Base-by-base conservation (phyloP, 2,113 vertebrate species). In the Maylandia zebra region DNA sequence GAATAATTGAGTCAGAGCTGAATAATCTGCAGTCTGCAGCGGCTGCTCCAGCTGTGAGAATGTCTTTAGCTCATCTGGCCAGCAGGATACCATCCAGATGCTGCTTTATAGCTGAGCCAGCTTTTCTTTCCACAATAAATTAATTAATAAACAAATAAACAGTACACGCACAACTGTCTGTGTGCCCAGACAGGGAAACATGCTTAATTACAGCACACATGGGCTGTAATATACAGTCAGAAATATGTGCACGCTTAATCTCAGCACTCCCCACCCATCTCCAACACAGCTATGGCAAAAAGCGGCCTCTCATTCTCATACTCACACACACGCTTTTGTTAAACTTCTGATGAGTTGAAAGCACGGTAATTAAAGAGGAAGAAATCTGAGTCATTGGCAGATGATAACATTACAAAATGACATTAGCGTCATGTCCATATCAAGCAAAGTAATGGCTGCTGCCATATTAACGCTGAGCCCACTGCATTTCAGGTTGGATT, bases 1-100 rank as follows among this genome's bases (percentile, higher is more conserved):
- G 82, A 94, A 88, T 76, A 80, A 86, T 84, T 22, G 41, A 89
- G 69, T 91, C 56, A 19, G 30, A 79, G 85, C 45, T 88, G 59
- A 91, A 91, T 93, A 92, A 95, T 93, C 93, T 92, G 81, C 13
- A 52, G 78, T 92, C 93, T 91, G 83, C 81, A 66, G 71, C 52
- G 82, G 83, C 41, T 10, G 24, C 81, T 93, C 90, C 90, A 93
- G 93, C 93, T 94, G 91, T 88, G 90, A 88, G 69, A 13, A 79
- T 32, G 89, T 81, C 86, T 90, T 81, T 38, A 83, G 90, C 83
- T 93, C 86, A 91, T 89, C 90, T 86, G 86, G 87, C 80, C 88
- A 90, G 91, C 89, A 89, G 91, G 93, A 93, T 13, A 69, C 53
- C 10, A 50, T 93, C 90, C 94, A 95, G 94, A 87, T 91, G 90